phyloP scores from a whole-genome alignment of 2,888 invertebrate species.

The Scaptomyza parva region DNA sequence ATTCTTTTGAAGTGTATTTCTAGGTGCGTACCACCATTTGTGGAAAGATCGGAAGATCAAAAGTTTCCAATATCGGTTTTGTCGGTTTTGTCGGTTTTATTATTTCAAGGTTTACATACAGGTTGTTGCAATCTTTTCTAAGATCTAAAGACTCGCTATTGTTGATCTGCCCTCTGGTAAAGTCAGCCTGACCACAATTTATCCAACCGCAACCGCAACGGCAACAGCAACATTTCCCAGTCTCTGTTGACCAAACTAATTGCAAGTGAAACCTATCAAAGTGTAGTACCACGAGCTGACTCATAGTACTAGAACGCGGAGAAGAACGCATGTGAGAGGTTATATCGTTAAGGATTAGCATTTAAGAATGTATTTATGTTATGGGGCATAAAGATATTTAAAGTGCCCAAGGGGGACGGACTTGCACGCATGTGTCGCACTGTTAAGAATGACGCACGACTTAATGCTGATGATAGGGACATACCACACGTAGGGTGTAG shows the following conservation, averaged over 20 bases:
- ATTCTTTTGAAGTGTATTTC: too few species aligned
- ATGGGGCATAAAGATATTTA: conserved; percentile 63
- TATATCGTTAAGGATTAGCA: conserved; percentile 67
- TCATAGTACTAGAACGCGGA: conserved; percentile 30
- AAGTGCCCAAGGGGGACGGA: conserved; percentile 45
- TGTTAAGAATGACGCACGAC: conserved; percentile 67
- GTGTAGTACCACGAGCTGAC: conserved; percentile 31
- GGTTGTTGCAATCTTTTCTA: not conserved
- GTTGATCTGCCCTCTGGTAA: not conserved
- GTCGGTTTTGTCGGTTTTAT: too few species aligned
- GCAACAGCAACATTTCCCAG: conserved; percentile 56
- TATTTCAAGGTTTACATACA: too few species aligned
- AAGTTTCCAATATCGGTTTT: too few species aligned
- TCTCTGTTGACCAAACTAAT: conserved; percentile 13
- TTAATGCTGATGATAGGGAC: conserved; percentile 47
- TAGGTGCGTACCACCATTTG: too few species aligned
- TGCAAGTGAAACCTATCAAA: conserved; percentile 18
- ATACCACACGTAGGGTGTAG: not conserved
- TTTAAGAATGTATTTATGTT: conserved; percentile 65
- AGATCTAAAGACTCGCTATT: not conserved
- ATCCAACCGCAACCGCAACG: conserved; percentile 48
- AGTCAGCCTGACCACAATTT: not conserved
- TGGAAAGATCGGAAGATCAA: too few species aligned
- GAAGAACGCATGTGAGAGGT: not conserved
- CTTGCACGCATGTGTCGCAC: conserved; percentile 69